Percentiles rank a stretch among this genome's conserved stretches.
phyloP scores from a whole-genome alignment of 1,140 invertebrate species.

The Drosophila insularis region DNA sequence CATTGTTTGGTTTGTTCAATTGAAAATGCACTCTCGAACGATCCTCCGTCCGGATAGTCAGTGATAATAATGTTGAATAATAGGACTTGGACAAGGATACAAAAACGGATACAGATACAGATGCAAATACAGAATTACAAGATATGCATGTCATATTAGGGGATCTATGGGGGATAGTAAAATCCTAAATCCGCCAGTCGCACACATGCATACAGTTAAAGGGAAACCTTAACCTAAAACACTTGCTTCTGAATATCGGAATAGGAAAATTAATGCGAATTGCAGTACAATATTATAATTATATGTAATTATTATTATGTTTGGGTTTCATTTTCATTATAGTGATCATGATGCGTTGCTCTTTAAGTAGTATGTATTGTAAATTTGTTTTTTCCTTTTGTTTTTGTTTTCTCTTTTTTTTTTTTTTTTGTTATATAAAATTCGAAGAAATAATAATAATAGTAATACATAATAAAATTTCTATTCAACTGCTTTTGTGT shows the following conservation, averaged over 20 bases:
- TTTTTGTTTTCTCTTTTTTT: background rate
- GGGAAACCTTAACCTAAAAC: conserved; percentile 29
- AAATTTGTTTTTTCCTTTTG: conserved; percentile 5
- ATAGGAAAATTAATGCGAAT: conserved; percentile 13
- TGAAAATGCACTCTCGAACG: conserved; percentile 34
- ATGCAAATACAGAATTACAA: conserved; percentile 13
- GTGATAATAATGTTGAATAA: conserved; percentile 15
- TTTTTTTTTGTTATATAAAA: conserved; percentile 20
- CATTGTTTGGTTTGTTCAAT: conserved; percentile 28
- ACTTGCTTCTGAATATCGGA: conserved; percentile 13
- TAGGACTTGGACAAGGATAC: conserved; percentile 15
- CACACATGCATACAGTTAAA: conserved; percentile 10
- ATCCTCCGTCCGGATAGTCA: background rate
- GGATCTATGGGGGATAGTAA: background rate
- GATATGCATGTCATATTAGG: conserved; percentile 1
- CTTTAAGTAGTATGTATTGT: conserved; percentile 13
- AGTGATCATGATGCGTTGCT: conserved; percentile 7
- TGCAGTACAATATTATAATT: conserved; percentile 11
- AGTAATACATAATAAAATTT: conserved; percentile 35
- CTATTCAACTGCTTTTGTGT: conserved; percentile 8
- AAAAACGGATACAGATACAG: conserved; percentile 14
- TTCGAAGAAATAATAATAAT: conserved; percentile 32
- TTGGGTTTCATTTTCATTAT: conserved; percentile 19
- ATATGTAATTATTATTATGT: conserved; percentile 13
- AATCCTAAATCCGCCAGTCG: conserved; percentile 1